Conservation (phyloP, 1,140 invertebrate species). For the Caerostris darwini region DNA sequence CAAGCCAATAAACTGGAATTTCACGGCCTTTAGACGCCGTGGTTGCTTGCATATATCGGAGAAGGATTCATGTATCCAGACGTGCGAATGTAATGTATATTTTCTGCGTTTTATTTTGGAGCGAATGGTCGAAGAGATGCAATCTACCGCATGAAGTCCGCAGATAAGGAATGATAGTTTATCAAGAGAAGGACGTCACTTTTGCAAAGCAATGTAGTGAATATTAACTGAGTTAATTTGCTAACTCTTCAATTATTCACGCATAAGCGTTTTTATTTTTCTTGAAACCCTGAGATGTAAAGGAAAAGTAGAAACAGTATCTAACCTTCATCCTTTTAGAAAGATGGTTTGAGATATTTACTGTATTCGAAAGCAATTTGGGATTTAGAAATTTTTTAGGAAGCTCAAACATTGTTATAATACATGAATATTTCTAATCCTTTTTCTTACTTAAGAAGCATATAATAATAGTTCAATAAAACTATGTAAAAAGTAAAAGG, state of each 20-base stretch:
- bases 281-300: neutral
- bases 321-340: neutral
- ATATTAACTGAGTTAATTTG: constrained; percentile 37
- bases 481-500: neutral
- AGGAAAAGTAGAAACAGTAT: constrained; percentile 16
- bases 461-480: neutral
- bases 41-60: constrained; percentile 47
- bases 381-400: neutral
- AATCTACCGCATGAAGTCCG: constrained; percentile 48
- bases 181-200: constrained; percentile 1
- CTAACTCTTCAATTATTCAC: constrained; percentile 47
- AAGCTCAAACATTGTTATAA: neutral
- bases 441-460: neutral
- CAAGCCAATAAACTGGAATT: constrained; percentile 73
- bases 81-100: constrained; percentile 55
- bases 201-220: constrained; percentile 16
- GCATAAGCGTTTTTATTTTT: constrained; percentile 19
- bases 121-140: constrained; percentile 6
- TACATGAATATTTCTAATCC: neutral
- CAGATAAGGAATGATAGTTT: constrained; percentile 55
- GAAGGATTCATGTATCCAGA: constrained; percentile 58
- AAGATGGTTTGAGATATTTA: neutral
- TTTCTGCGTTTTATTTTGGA: constrained; percentile 37
- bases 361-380: neutral
- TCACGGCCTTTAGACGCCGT: constrained; percentile 57